Evolutionary conservation across 2,113 vertebrate species (phyloP), one percentile per base, ranked within the genome.

Genomic region (Verasper variegatus): DNA sequence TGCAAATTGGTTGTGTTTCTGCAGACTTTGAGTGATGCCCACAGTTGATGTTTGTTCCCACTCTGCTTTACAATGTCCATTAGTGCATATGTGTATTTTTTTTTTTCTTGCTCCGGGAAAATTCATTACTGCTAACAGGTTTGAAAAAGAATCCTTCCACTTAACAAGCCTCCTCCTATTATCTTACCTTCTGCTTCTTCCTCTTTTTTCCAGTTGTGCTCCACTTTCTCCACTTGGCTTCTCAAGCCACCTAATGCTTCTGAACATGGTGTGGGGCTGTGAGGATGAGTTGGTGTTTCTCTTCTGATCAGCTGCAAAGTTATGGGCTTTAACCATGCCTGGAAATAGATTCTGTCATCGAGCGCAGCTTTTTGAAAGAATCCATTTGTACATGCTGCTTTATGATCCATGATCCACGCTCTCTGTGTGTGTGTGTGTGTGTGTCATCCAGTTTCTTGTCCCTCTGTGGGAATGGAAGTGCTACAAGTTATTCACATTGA

Each of bases 401-500:
- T 84, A 81, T 84, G 74, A 82, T 77, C 82, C 76, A 51, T 83
- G 83, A 82, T 76, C 83, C 74, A 51, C 82, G 78, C 63, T 47
- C 15, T 55, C 21, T 42, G 18, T 71, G 6, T 26, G 20, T 49
- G 24, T 15, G 45, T 12, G 49, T 54, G 61, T 66, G 42, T 66
- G 37, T 62, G 45, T 59, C 20, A 73, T 9, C 21, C 21, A 54
- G 27, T 21, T 31, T 15, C 49, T 55, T 81, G 51, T 59, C 72
- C 76, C 78, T 59, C 55, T 66, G 58, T 78, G 82, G 73, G 64
- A 78, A 78, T 61, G 37, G 47, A 71, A 74, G 27, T 42, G 24
- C 55, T 83, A 63, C 72, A 82, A 80, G 74, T 62, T 72, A 88
- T 74, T 77, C 85, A 75, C 82, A 89, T 89, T 89, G 89, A 93